Evolutionary conservation across 2,797 vertebrate species (phyloP), one percentile per base, ranked within the genome.

Genomic region (Hyperoplus lanceolatus): DNA sequence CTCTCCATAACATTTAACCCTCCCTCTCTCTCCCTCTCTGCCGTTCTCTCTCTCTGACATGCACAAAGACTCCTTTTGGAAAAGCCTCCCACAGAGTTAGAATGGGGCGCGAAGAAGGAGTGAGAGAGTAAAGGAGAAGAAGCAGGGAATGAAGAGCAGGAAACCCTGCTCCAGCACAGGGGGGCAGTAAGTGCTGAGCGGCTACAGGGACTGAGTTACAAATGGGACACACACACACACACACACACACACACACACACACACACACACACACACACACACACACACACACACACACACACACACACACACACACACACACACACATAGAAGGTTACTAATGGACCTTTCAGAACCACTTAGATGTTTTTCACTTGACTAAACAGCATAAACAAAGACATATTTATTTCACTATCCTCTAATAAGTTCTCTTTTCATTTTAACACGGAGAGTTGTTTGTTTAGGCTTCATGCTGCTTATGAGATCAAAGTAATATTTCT

Each of bases 11-110:
- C 83, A 77, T 89, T 79, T 88, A 77, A 13, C 77, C 83, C 72
- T 86, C 79, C 2, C 76, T 60, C 84, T 39, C 74, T 75, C 86
- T 49, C 46, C 11, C 77, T 16, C 45, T 75, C 79, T 59, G 61
- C 51, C 55, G 55, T 75, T 73, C 69, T 56, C 79, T 79, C 69
- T 61, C 74, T 57, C 67, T 10, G 63, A 69, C 73, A 72, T 2
- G 59, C 69, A 95, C 94, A 95, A 95, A 94, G 94, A 90, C 80
- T 75, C 87, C 81, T 94, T 95, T 91, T 87, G 90, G 75, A 80
- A 59, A 86, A 87, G 79, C 86, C 80, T 92, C 91, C 89, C 92
- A 91, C 88, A 88, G 92, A 85, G 90, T 88, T 70, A 69, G 82
- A 90, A 87, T 81, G 81, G 85, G 76, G 29, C 29, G 29, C 10